These are phyloP conservation scores for Microcaecilia unicolor DNA, from an alignment of 2,797 vertebrate species.

Conservation along the genomic window DNA sequence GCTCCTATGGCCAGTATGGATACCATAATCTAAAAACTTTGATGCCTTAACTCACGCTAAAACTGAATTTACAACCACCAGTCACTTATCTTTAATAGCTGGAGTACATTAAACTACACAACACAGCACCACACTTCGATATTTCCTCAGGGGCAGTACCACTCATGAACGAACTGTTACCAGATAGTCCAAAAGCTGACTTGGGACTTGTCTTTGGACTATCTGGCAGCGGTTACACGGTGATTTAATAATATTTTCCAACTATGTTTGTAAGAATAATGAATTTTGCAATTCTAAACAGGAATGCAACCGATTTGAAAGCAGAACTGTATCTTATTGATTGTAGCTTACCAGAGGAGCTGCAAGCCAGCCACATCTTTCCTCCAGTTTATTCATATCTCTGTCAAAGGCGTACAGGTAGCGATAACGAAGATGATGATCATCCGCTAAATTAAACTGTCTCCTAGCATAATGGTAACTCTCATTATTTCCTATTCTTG, in stretches of 20 bases:
- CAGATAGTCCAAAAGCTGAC: too few relatives aligned
- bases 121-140: too few relatives aligned
- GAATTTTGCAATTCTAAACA: constrained; percentile 15
- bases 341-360: constrained; percentile 73
- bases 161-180: too few relatives aligned
- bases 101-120: too few relatives aligned
- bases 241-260: constrained; percentile 18
- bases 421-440: constrained; percentile 74
- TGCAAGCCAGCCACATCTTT: constrained; percentile 89
- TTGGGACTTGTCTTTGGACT: too few relatives aligned
- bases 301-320: constrained; percentile 13
- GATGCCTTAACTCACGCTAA: too few relatives aligned
- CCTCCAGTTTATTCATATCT: constrained; percentile 92
- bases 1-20: too few relatives aligned
- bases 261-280: constrained; percentile 29
- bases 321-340: constrained; percentile 9
- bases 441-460: constrained; percentile 85
- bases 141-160: too few relatives aligned
- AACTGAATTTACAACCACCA: too few relatives aligned
- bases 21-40: too few relatives aligned
- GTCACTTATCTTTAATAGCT: too few relatives aligned
- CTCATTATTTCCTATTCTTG: constrained; percentile 86
- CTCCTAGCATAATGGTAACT: constrained; percentile 95
- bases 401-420: constrained; percentile 89
- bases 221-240: too few relatives aligned